Percentiles rank a stretch among this genome's conserved stretches.
Conservation (phyloP, 2,797 vertebrate species). For the Rhincodon typus region DNA sequence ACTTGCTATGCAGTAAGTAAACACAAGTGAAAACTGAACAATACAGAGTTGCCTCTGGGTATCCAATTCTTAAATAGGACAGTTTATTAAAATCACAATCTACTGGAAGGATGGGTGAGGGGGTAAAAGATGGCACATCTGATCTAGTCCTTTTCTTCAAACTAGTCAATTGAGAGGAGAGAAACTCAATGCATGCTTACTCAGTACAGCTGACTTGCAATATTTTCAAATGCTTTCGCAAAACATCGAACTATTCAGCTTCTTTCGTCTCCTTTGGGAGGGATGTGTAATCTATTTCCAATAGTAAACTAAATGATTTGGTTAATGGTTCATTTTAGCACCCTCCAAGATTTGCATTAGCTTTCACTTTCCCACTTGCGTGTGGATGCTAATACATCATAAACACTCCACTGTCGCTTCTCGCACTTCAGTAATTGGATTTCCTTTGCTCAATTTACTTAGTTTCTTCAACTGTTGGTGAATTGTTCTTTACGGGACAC, state of each 20-base stretch:
- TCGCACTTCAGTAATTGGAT: slow-evolving; percentile 25
- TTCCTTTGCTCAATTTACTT: not conserved
- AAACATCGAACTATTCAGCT: not conserved
- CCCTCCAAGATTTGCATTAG: slow-evolving; percentile 23
- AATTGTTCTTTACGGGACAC: not conserved
- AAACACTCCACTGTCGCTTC: not conserved
- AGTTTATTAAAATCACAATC: not conserved
- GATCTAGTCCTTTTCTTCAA: not conserved
- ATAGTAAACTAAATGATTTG: slow-evolving; percentile 34
- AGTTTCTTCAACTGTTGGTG: not conserved
- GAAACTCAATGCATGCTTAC: not conserved
- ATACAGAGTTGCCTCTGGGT: not conserved
- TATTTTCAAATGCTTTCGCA: slow-evolving; percentile 16
- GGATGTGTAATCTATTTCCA: slow-evolving; percentile 21
- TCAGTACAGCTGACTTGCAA: not conserved
- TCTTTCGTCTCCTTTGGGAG: not conserved
- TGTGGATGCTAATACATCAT: slow-evolving; percentile 7
- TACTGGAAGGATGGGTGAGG: not conserved
- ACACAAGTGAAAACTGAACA: not conserved
- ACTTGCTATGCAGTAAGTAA: not conserved
- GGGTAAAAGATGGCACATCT: not conserved
- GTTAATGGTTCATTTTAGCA: slow-evolving; percentile 35
- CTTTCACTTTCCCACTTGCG: slow-evolving; percentile 18
- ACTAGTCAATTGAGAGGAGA: not conserved
- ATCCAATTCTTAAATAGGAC: not conserved